phyloP scores from a whole-genome alignment of 2,888 invertebrate genomes.

The Stratiomys singularior region DNA sequence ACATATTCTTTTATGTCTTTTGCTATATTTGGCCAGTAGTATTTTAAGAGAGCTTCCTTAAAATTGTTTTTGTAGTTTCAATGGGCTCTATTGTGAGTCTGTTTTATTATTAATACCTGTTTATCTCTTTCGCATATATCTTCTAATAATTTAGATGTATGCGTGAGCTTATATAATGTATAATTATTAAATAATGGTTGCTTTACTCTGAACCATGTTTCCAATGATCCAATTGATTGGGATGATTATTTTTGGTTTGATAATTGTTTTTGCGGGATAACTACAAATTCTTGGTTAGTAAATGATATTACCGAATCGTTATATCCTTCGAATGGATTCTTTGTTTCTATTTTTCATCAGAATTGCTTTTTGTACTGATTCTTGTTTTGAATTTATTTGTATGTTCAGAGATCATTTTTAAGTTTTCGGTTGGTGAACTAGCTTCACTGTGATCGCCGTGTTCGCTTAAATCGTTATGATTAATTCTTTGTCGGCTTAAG shows the following conservation, averaged over 20 bases:
- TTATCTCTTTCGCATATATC: constrained; percentile 3
- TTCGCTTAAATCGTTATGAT: not conserved
- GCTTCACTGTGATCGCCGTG: not conserved
- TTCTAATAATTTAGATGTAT: not conserved
- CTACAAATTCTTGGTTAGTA: not conserved
- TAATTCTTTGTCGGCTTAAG: not conserved
- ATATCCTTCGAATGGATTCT: not conserved
- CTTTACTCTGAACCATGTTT: constrained; percentile 12
- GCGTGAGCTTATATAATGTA: not conserved
- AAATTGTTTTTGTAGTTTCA: constrained; percentile 7
- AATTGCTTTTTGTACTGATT: not conserved
- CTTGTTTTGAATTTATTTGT: not conserved
- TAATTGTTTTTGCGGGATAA: not conserved
- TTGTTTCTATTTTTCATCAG: not conserved
- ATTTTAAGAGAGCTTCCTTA: not conserved
- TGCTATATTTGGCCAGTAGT: constrained; percentile 4
- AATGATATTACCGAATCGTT: not conserved
- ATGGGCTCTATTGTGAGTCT: constrained; percentile 11
- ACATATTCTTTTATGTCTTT: not conserved
- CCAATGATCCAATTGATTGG: not conserved
- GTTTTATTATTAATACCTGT: not conserved
- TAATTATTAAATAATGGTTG: not conserved
- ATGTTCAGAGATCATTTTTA: not conserved
- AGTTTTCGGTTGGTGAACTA: not conserved
- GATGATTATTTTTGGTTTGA: not conserved